A percentile compares a stretch with the other conserved stretches of the same genome.
Evolutionary conservation across 1,140 invertebrate species (phyloP).

Genomic region (Tetranychus urticae): DNA sequence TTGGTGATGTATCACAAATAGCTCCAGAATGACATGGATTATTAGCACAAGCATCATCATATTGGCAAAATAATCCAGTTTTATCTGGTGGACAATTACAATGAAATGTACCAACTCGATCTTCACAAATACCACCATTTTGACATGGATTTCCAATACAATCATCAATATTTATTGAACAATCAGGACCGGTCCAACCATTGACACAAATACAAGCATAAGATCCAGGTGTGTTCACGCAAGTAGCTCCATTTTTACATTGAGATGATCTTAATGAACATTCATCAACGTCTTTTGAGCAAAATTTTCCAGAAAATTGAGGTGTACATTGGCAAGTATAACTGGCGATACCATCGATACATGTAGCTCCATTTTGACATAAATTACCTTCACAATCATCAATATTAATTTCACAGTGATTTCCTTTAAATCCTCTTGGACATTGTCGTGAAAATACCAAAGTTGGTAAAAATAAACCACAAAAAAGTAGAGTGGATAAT

Average conservation of each 20-base stretch:
- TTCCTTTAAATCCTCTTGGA: constrained; percentile 43
- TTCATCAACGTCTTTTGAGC: constrained; percentile 21
- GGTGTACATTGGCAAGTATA: constrained; percentile 55
- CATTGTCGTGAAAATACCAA: too few species aligned
- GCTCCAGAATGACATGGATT: constrained; percentile 82
- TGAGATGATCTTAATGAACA: background rate
- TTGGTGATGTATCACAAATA: constrained; percentile 81
- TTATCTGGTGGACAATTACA: constrained; percentile 86
- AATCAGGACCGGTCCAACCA: constrained; percentile 73
- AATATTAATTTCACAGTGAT: constrained; percentile 72
- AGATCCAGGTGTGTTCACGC: constrained; percentile 63
- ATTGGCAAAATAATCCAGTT: constrained; percentile 72
- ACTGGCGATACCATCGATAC: constrained; percentile 57
- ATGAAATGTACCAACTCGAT: constrained; percentile 74
- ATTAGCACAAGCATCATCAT: constrained; percentile 83
- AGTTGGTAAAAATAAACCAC: too few species aligned
- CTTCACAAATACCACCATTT: constrained; percentile 86
- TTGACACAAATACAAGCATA: constrained; percentile 91
- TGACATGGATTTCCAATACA: constrained; percentile 73
- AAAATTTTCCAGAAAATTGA: constrained; percentile 55
- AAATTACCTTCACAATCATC: constrained; percentile 60
- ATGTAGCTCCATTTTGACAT: constrained; percentile 54
- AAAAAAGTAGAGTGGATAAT: too few species aligned
- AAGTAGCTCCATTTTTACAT: constrained; percentile 61
- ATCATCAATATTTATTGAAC: constrained; percentile 77